A percentile compares a stretch with the other conserved stretches of the same genome.
Evolutionary conservation across 2,888 invertebrate genomes (phyloP).

Genomic region (Ischnus inquisitorius): DNA sequence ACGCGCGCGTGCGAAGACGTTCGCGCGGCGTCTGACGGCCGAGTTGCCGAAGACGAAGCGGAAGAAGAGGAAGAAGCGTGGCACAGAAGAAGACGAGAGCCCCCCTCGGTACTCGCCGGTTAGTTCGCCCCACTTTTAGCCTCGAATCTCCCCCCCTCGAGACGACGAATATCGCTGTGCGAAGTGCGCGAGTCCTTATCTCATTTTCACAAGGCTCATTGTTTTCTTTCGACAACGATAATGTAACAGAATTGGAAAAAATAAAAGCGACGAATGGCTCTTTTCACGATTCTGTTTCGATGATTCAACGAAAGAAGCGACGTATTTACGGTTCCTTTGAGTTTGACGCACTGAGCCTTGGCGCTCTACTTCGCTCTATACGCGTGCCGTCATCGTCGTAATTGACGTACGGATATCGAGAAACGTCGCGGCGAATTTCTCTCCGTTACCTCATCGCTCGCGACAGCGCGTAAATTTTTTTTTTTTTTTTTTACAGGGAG

Average conservation of each 20-base stretch:
- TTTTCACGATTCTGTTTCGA: slow-evolving; percentile 45
- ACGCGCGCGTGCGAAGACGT: slow-evolving; percentile 55
- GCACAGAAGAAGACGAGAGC: slow-evolving; percentile 29
- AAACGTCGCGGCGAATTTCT: slow-evolving; percentile 50
- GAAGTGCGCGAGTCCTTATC: slow-evolving; percentile 3
- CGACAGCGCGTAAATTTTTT: background rate
- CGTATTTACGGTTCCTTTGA: slow-evolving; percentile 32
- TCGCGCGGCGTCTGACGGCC: slow-evolving; percentile 64
- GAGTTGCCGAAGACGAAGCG: slow-evolving; percentile 28
- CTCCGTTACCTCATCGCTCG: slow-evolving; percentile 23
- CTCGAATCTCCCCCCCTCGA: slow-evolving; percentile 3
- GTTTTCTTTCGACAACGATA: background rate
- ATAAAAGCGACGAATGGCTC: background rate
- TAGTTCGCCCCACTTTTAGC: slow-evolving; percentile 47
- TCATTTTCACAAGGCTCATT: background rate
- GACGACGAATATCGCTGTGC: slow-evolving; percentile 14
- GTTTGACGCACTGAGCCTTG: slow-evolving; percentile 17
- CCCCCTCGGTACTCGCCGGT: slow-evolving; percentile 14
- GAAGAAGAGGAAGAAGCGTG: slow-evolving; percentile 29
- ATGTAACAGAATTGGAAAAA: background rate
- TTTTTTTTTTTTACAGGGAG: background rate
- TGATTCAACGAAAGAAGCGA: background rate
- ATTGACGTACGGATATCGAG: slow-evolving; percentile 39
- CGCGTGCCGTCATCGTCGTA: slow-evolving; percentile 40
- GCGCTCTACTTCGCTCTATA: slow-evolving; percentile 26